Evolutionary conservation across 1,140 invertebrate species (phyloP), one percentile per base, ranked within the genome.

Genomic region (Campoletis sonorensis): DNA sequence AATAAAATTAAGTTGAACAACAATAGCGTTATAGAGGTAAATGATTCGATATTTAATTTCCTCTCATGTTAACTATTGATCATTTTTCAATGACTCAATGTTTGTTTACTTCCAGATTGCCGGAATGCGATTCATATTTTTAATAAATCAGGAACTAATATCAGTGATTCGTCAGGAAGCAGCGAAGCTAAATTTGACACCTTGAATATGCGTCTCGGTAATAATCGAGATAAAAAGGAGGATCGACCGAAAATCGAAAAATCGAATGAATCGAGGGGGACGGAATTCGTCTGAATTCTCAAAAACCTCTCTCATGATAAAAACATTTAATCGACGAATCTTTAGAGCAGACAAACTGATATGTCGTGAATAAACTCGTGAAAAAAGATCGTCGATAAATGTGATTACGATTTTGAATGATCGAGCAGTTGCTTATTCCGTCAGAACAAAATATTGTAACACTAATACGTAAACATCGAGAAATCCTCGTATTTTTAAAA

Each of bases 11-110:
- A 97, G 85, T 93, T 99, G 1, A 96, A 96, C 84, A 96, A 99
- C 90, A 99, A 99, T 91, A 97, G 97, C 83, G 96, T 99, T 4
- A 95, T 99, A 80, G 98, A 99, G 94, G 97, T 98, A 84, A 85
- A 61, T 67, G 21, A 80, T 11, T 45, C n/a, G 40, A 13, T 11
- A 45, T 10, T 54, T n/a, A 2, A 54, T n/a, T 54, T 54, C 18
- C 51, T 54, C 18, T 54, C 51, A 54, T n/a, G 4, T n/a, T 33
- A 64, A n/a, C 64, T 45, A 70, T 5, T 67, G 23, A 71, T 70
- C 64, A 8, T 70, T 49, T 72, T 13, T 26, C 21, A 67, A 77
- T 33, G 7, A 81, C 49, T 75, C 72, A n/a, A 76, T n/a, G n/a
- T 67, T 58, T 58, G 76, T 81, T 87, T 84, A 78, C 86, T 93